Evolutionary conservation across 2,797 vertebrate genomes (phyloP), one percentile per base, ranked within the genome.

Genomic region (Nothura maculosa): DNA sequence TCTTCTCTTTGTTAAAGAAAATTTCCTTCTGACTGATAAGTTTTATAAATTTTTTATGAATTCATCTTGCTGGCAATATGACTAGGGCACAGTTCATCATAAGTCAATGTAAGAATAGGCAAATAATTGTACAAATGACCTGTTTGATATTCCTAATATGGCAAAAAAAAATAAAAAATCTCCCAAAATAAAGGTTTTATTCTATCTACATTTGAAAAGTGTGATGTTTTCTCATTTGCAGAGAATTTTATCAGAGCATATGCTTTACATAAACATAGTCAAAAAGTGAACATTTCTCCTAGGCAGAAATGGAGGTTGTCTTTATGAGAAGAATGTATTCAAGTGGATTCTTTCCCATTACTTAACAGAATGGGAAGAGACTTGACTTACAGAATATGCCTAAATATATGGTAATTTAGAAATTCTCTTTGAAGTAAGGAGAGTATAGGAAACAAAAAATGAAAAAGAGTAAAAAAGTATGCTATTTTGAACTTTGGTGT

Each of bases 1-100:
- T 40, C 24, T 79, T 86, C 81, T 38, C n/a, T 81, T 18, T 83
- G 70, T 62, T 77, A 85, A 62, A 62, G 83, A 92, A 83, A 84
- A 63, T 75, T 42, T 50, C 4, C 34, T 48, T 73, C 22, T 90
- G 64, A 27, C 24, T 79, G 43, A 83, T 30, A 55, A 13, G 69
- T 50, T 81, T 85, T 81, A 7, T 55, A 48, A 79, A 6, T 30
- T 21, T 91, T 91, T 74, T 47, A 66, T 81, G 52, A 89, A 77
- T 87, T 81, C 20, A 61, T 87, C 66, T 91, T 92, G 25, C 25
- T 85, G 62, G 62, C 69, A 89, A 34, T 62, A 21, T n/a, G 78
- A 82, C 42, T 66, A 60, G 84, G 32, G 28, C 30, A n/a, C 28
- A 64, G 45, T 78, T 63, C 45, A 85, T 52, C 62, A 42, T 87